phyloP scores from a whole-genome alignment of 2,113 vertebrate species.

The Poicephalus gulielmi region DNA sequence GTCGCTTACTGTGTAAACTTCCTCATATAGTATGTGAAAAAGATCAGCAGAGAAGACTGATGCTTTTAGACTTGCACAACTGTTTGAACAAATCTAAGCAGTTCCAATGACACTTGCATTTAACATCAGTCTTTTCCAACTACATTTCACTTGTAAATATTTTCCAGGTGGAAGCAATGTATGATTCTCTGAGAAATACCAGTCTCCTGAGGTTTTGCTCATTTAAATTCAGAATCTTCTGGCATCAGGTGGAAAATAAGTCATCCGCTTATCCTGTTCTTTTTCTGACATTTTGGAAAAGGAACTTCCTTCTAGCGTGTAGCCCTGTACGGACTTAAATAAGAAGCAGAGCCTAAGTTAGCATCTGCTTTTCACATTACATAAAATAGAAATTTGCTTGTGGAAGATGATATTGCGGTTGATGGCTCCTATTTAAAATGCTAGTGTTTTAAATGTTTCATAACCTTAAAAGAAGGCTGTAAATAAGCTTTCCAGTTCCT shows the following conservation, averaged over 20 bases:
- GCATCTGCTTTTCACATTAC: background rate
- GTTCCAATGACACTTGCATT: background rate
- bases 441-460: background rate
- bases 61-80: background rate
- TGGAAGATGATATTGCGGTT: background rate
- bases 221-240: conserved; percentile 53
- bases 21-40: background rate
- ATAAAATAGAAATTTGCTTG: conserved; percentile 1
- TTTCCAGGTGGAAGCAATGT: background rate
- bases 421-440: background rate
- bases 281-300: conserved; percentile 53
- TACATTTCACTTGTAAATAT: conserved; percentile 40
- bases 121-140: conserved; percentile 21
- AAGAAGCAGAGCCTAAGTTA: conserved; percentile 13
- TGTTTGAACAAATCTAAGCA: background rate
- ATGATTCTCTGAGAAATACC: conserved; percentile 49
- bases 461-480: background rate
- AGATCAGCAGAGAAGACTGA: background rate
- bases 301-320: conserved; percentile 17
- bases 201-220: conserved; percentile 41
- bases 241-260: conserved; percentile 51
- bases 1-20: background rate
- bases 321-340: background rate
- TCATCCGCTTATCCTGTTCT: conserved; percentile 8
- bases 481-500: background rate